Percentiles rank a stretch among this genome's conserved stretches.
Evolutionary conservation across 2,888 invertebrate genomes (phyloP).

Genomic region (Sycophila texana): DNA sequence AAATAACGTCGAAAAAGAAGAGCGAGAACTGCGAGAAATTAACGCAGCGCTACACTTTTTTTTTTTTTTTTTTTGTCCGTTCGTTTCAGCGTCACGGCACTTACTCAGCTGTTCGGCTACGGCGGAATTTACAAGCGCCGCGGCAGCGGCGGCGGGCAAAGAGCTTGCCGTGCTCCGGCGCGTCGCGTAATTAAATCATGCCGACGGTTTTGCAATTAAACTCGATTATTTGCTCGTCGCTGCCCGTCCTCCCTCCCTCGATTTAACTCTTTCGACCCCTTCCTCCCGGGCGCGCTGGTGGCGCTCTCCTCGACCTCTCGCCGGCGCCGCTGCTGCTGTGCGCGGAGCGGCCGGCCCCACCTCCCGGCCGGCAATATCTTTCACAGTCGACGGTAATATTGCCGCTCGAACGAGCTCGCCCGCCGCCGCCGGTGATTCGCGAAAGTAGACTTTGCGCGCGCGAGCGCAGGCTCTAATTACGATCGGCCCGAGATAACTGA

Average conservation of each 20-base stretch:
- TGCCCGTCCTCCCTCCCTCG: constrained; percentile 63
- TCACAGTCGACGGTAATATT: constrained; percentile 67
- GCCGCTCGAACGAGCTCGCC: constrained; percentile 61
- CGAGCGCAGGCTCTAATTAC: constrained; percentile 65
- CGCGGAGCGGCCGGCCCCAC: constrained; percentile 51
- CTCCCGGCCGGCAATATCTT: constrained; percentile 62
- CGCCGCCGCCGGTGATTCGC: constrained; percentile 60
- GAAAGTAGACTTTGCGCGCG: constrained; percentile 64
- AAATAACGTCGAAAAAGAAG: constrained; percentile 21
- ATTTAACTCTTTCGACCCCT: constrained; percentile 71
- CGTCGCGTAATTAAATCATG: constrained; percentile 74
- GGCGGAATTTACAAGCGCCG: constrained; percentile 42
- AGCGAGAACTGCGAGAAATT: constrained; percentile 16
- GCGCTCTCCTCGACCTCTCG: constrained; percentile 17
- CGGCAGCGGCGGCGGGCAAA: constrained; percentile 23
- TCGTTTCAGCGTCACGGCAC: constrained; percentile 24
- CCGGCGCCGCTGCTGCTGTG: constrained; percentile 52
- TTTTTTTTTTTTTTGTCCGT: constrained; percentile 11
- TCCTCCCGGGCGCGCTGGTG: constrained; percentile 53
- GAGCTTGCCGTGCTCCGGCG: constrained; percentile 40
- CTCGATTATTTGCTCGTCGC: constrained; percentile 76
- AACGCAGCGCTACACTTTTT: constrained; percentile 28
- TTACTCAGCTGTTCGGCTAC: constrained; percentile 53
- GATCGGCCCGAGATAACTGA: constrained; percentile 59
- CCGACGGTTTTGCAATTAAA: constrained; percentile 76